Base-by-base conservation (phyloP, 1,140 invertebrate genomes). In the Trissolcus basalis region DNA sequence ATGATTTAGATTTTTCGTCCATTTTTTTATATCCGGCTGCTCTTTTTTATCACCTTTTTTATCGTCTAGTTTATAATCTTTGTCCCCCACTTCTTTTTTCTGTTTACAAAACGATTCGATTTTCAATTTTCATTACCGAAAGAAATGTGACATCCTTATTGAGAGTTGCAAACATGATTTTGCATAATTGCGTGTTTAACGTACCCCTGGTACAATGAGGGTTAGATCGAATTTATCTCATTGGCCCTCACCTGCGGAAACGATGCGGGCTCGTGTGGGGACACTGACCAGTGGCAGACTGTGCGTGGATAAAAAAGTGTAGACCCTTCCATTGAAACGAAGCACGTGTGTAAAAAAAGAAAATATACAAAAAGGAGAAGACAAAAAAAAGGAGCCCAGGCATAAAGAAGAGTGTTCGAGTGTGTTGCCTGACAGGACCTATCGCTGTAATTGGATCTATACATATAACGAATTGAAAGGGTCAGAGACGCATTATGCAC, bases 151-250 rank as follows among this genome's bases (percentile, higher is more conserved):
- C 79, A 79, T 79, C 80, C 77, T 70, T 39, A 73, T 70, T 73
- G 71, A 78, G 61, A 67, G 67, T 78, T 56, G 71, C 68, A 56
- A 51, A 39, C 9, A 78, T 78, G 69, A 77, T 86, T 87, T 86
- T 87, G 80, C 85, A 85, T 86, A 86, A 87, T 85, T 86, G 73
- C 79, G 64, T 72, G 71, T 78, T 82, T 72, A 80, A 81, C 70
- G 78, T 75, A 78, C 74, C 82, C 77, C 48, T 78, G 77, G 55
- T 74, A 55, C 51, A 81, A 88, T 87, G 82, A 85, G 86, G 87
- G 87, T 84, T 81, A 86, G 86, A 87, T 88, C 86, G 83, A 87
- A 87, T 86, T 87, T 86, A 86, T 87, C 84, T 86, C 80, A 80
- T 80, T 83, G 81, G 81, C 81, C 83, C 85, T 86, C 86, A 87